Evolutionary conservation across 2,888 invertebrate species (phyloP).

Genomic region (Drosophila eohydei): DNA sequence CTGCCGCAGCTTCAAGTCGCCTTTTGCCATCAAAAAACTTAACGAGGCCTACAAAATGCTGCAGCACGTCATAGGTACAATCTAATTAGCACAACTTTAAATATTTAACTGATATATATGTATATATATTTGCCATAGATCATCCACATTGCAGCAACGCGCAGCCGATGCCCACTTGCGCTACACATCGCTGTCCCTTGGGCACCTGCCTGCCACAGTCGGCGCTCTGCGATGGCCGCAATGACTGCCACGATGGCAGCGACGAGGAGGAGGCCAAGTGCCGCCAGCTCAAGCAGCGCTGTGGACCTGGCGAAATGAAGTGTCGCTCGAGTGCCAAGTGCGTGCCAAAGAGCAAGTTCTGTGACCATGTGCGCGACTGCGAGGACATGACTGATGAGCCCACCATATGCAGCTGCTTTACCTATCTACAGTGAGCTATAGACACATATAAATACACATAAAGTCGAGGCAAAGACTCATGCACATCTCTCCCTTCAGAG

Average conservation of each 20-base stretch:
- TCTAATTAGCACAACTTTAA: too few species aligned
- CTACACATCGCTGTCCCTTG: conserved; percentile 88
- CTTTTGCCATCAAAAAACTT: conserved; percentile 73
- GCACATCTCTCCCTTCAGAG: conserved; percentile 60
- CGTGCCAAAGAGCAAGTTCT: conserved; percentile 89
- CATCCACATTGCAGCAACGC: conserved; percentile 72
- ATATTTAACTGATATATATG: background rate
- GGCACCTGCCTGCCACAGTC: conserved; percentile 88
- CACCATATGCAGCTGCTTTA: conserved; percentile 87
- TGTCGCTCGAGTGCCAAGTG: conserved; percentile 89
- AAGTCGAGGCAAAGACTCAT: background rate
- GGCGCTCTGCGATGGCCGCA: conserved; percentile 89
- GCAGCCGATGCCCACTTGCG: conserved; percentile 84
- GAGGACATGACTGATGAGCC: conserved; percentile 91
- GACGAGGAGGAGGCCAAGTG: conserved; percentile 87
- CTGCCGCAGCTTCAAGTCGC: conserved; percentile 80
- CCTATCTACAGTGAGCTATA: conserved; percentile 86
- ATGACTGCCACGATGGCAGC: conserved; percentile 89
- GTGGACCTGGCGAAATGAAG: conserved; percentile 87
- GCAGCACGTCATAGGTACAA: conserved; percentile 79
- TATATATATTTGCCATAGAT: conserved; percentile 55
- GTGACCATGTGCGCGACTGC: conserved; percentile 89
- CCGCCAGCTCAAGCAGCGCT: conserved; percentile 83
- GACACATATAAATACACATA: background rate
- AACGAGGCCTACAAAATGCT: conserved; percentile 71